Percentiles rank a stretch among this genome's conserved stretches.
Evolutionary conservation across 2,113 vertebrate genomes (phyloP).

Genomic region (Oplegnathus fasciatus): DNA sequence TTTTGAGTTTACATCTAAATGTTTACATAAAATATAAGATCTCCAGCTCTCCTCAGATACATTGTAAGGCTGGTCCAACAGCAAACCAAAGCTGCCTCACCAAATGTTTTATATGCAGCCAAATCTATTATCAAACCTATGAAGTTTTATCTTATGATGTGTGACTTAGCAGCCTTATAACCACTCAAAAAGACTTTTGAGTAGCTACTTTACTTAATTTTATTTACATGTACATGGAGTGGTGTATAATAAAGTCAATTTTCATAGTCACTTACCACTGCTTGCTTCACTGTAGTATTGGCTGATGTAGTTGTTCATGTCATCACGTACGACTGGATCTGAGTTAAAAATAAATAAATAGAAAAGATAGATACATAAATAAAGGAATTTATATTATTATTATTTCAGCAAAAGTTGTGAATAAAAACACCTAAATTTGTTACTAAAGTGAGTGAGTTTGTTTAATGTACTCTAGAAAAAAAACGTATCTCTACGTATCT

Average conservation of each 20-base stretch:
- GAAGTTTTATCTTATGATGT: background rate
- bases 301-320: slow-evolving; percentile 97
- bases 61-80: background rate
- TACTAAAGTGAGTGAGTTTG: background rate
- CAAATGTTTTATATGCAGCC: background rate
- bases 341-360: slow-evolving; percentile 41
- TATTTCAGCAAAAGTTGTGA: background rate
- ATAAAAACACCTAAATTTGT: background rate
- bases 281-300: slow-evolving; percentile 92
- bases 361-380: background rate
- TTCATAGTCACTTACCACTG: slow-evolving; percentile 86
- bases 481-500: no score
- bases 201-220: background rate
- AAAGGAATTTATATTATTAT: background rate
- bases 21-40: background rate
- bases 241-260: background rate
- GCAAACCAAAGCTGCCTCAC: background rate
- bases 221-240: background rate
- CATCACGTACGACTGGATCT: slow-evolving; percentile 87
- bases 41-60: background rate
- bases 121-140: background rate
- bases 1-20: background rate
- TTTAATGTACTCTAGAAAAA: background rate
- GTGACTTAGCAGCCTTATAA: background rate
- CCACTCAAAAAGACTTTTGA: background rate